Conservation (phyloP, 2,888 invertebrate genomes). For the Cosmorhoe ocellata region DNA sequence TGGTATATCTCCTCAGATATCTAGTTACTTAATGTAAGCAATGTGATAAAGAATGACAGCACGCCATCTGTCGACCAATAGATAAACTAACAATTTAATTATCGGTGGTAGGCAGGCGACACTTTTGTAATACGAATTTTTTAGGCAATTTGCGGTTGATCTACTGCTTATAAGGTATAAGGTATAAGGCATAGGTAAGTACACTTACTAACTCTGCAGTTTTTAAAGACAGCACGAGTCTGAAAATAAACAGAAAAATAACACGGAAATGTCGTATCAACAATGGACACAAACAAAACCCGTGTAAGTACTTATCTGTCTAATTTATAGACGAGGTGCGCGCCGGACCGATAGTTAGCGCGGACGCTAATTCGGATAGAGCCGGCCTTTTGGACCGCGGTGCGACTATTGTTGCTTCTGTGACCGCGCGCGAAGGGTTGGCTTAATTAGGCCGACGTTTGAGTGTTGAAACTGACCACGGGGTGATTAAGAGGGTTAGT, state of each 20-base stretch:
- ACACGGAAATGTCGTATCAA: background rate
- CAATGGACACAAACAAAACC: constrained; percentile 56
- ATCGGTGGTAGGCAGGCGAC: no score
- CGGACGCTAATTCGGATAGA: constrained; percentile 69
- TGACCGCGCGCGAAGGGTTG: constrained; percentile 26
- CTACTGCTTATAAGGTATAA: no score
- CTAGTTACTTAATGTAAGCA: no score
- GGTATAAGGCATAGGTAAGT: no score
- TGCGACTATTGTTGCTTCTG: background rate
- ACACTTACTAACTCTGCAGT: background rate
- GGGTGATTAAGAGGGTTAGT: constrained; percentile 7
- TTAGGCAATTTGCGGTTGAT: no score
- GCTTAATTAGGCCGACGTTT: constrained; percentile 20
- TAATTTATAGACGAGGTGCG: constrained; percentile 79
- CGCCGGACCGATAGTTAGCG: constrained; percentile 71
- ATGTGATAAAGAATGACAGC: no score
- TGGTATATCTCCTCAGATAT: no score
- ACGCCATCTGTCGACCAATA: no score
- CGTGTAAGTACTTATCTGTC: constrained; percentile 66
- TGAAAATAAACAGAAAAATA: no score
- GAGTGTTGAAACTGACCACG: constrained; percentile 14
- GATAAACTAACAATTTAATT: no score
- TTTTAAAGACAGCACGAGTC: no score
- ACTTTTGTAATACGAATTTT: no score
- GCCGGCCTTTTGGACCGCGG: constrained; percentile 30